A percentile compares a stretch with the other conserved stretches of the same genome.
Conservation (phyloP, 2,113 vertebrate species). For the Alosa alosa region DNA sequence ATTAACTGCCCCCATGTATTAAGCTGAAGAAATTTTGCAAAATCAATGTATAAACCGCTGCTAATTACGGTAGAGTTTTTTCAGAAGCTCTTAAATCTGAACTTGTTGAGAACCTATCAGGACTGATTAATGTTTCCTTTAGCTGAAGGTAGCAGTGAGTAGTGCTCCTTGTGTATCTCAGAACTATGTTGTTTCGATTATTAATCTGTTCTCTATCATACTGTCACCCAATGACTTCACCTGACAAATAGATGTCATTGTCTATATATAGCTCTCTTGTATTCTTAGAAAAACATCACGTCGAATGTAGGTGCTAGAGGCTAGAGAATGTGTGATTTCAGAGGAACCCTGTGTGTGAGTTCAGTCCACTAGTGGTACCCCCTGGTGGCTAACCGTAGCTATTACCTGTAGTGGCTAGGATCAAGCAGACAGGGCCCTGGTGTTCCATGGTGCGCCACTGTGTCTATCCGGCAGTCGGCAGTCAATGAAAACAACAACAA, state of each 20-base stretch:
- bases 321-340: not conserved
- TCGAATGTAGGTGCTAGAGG: not conserved
- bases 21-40: not conserved
- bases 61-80: too few relatives aligned
- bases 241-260: too few relatives aligned
- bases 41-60: too few relatives aligned
- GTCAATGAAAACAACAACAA: conserved; percentile 20
- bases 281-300: not conserved
- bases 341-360: not conserved
- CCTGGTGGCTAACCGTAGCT: not conserved
- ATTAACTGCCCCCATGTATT: too few relatives aligned
- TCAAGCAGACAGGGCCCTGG: not conserved
- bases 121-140: not conserved
- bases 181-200: too few relatives aligned
- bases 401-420: not conserved
- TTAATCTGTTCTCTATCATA: too few relatives aligned
- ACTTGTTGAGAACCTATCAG: too few relatives aligned
- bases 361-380: not conserved
- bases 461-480: not conserved
- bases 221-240: too few relatives aligned
- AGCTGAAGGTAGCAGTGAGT: not conserved
- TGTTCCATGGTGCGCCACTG: not conserved
- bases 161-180: too few relatives aligned
- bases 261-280: not conserved
- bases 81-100: not conserved